Conservation (phyloP, 2,113 vertebrate species). For the Prietella phreatophila region DNA sequence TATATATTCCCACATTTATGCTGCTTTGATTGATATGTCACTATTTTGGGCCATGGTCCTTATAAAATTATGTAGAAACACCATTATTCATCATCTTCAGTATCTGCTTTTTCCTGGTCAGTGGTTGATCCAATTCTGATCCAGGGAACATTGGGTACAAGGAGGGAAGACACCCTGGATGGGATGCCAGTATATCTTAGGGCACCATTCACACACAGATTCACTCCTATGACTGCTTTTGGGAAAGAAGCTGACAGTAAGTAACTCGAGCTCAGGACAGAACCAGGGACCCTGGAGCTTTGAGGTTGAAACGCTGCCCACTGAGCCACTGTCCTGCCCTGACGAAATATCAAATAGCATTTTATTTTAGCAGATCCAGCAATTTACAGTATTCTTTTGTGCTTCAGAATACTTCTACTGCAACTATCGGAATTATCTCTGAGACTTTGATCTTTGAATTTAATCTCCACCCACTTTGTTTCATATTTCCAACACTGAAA, state of each 20-base stretch:
- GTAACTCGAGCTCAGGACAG: not conserved
- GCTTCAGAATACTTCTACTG: not conserved
- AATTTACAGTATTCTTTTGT: not conserved
- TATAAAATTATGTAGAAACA: not conserved
- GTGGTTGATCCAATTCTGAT: not conserved
- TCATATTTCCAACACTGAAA: slow-evolving; percentile 13
- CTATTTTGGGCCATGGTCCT: not conserved
- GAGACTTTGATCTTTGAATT: not conserved
- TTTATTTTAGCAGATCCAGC: not conserved
- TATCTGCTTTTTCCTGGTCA: not conserved
- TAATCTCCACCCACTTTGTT: not conserved
- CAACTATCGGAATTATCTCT: not conserved
- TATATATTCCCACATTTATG: not conserved
- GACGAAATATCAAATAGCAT: not conserved
- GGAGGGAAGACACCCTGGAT: not conserved
- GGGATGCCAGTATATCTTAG: not conserved
- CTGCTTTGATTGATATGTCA: not conserved
- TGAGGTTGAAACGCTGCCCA: not conserved
- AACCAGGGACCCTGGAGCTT: not conserved
- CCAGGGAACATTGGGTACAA: not conserved
- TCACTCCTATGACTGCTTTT: not conserved
- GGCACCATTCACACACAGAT: not conserved
- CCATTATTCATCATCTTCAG: not conserved
- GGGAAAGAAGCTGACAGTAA: not conserved
- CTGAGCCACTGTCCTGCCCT: not conserved